Base-by-base conservation (phyloP, 2,113 vertebrate species). In the Solea senegalensis region DNA sequence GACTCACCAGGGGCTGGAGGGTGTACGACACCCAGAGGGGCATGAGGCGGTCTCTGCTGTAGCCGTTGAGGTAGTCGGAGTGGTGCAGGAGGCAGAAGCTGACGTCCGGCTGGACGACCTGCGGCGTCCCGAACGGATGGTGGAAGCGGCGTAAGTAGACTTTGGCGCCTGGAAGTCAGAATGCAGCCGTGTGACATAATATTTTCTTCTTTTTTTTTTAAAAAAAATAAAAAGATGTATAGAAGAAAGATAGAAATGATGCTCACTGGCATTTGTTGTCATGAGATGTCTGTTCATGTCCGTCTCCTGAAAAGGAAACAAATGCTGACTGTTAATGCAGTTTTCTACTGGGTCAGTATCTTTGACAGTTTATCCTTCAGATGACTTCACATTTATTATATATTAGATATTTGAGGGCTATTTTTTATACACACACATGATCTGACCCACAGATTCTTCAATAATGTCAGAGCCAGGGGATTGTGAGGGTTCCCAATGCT, bases 11-110 rank as follows among this genome's bases (percentile, higher is more conserved):
- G 51, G 90, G 79, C 10, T 48, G 40, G 49, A 93, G 7, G 41
- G 87, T 91, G 67, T 94, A 95, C 0, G 93, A 90, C 55, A 94
- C 92, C 94, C 94, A 95, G 8, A 95, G 90, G 8, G 94, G 90
- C 92, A 92, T 91, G 34, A 85, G 82, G 12, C 85, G 79, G 72
- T 94, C 82, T 52, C 49, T 84, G 85, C 91, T 95, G 89, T 93
- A 95, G 6, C 91, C 93, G 0, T 4, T 93, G 61, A 94, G 54
- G 84, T 92, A 95, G 72, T 83, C 68, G 0, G 48, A 26, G 0
- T 94, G 91, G 51, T 89, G 58, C 9, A 95, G 88, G 1, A 94
- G 41, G 52, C 94, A 95, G 69, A 93, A 91, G 43, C 41, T 43
- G 2, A 64, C 76, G 0, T 68, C 76, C 26, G 87, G 27, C 52